Base-by-base conservation (phyloP, 2,888 invertebrate genomes). In the Cosmopolites sordidus region DNA sequence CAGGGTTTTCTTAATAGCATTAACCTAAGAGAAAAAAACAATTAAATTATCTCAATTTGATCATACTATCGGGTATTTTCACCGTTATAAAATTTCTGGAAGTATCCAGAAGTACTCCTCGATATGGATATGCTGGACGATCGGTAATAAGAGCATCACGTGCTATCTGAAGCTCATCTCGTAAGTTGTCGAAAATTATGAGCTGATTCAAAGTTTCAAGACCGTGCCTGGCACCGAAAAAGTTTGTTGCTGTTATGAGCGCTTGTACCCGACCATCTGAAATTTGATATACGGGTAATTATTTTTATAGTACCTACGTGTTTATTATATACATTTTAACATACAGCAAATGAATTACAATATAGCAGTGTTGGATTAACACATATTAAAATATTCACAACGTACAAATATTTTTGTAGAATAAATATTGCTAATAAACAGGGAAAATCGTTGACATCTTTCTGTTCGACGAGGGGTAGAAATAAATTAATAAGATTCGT, bases 71-170 rank as follows among this genome's bases (percentile, higher is more conserved):
- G 5, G 9, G 5, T 27, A 9, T 27, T 22, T 22, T 22, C 22
- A 59, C 59, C 8, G 83, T 80, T 63, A 89, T 80, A 69, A 82
- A 98, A 72, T 96, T 96, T 30, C 98, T 81, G 0, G 94, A 81
- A 0, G 97, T 94, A 70, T 98, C 98, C 47, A 98, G 71, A 16
- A 65, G 42, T 8, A 66, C 48, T 33, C 66, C 97, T 65, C 98
- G 80, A 75, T 95, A 92, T 0, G 86, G 82, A 74, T 91, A 98
- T 0, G 81, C 81, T 0, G 98, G 98, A 29, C 79, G 80, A 73
- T 98, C 97, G 1, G 71, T 70, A 12, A 91, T 81, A 8, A 73
- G 68, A 0, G 80, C 83, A 61, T 83, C 80, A 2, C 79, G 76
- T 0, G 83, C 80, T 17, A 89, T 79, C 76, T 83, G 73, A 43